Evolutionary conservation across 1,140 invertebrate genomes (phyloP).

Genomic region (Phymorhynchus buccinoides): DNA sequence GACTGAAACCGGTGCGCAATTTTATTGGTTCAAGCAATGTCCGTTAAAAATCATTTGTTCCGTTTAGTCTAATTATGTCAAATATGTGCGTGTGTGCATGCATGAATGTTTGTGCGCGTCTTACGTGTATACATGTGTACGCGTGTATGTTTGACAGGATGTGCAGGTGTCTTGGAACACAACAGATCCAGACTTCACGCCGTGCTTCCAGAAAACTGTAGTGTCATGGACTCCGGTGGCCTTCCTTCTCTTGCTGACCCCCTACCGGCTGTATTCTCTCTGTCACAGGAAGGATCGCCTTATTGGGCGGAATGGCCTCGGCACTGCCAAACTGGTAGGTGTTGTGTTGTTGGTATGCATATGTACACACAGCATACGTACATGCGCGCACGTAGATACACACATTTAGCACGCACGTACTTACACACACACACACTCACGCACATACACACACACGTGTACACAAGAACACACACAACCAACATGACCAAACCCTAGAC

Average conservation of each 20-base stretch:
- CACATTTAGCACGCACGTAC: not conserved
- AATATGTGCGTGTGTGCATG: no score
- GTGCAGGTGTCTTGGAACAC: slow-evolving; percentile 61
- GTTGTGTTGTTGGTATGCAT: not conserved
- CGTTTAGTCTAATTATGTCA: no score
- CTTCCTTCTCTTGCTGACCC: slow-evolving; percentile 56
- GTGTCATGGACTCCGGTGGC: slow-evolving; percentile 88
- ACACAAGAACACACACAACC: not conserved
- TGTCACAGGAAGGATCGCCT: slow-evolving; percentile 25
- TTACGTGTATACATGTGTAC: no score
- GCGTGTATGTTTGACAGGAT: slow-evolving; percentile 52
- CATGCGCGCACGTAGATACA: not conserved
- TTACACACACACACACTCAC: slow-evolving; percentile 9
- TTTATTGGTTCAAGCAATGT: no score
- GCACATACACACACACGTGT: not conserved
- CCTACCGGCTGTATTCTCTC: slow-evolving; percentile 54
- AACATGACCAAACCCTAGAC: not conserved
- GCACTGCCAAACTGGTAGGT: slow-evolving; percentile 60
- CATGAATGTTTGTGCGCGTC: no score
- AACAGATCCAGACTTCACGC: slow-evolving; percentile 64
- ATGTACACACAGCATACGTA: not conserved
- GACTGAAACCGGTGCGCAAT: no score
- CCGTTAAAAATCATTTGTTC: no score
- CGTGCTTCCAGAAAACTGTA: slow-evolving; percentile 78
- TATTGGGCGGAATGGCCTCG: slow-evolving; percentile 53